Conservation (phyloP, 2,888 invertebrate species). For the Xanthorhoe spadicearia region DNA sequence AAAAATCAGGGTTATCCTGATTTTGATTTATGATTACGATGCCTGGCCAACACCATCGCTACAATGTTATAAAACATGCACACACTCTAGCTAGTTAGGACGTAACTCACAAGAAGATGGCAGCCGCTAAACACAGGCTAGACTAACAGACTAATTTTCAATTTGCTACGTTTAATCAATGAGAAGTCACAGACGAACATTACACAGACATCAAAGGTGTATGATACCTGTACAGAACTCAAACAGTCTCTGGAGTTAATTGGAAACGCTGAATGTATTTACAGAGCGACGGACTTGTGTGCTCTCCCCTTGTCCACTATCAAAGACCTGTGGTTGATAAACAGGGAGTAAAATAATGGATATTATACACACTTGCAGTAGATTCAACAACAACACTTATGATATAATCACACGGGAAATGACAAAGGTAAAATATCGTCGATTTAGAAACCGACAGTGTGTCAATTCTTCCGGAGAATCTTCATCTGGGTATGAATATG, state of each 20-base stretch:
- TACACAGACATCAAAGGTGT: conserved; percentile 69
- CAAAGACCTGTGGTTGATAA: conserved; percentile 56
- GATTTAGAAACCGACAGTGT: too few species aligned
- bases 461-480: too few species aligned
- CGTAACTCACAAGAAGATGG: too few species aligned
- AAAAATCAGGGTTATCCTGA: too few species aligned
- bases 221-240: conserved; percentile 70
- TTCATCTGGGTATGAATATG: too few species aligned
- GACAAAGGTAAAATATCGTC: too few species aligned
- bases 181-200: conserved; percentile 57
- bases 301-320: conserved; percentile 68
- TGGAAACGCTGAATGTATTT: conserved; percentile 75
- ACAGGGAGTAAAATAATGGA: conserved; percentile 18
- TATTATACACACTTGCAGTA: conserved; percentile 9
- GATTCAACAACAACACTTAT: background rate
- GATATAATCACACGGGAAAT: too few species aligned
- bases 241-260: conserved; percentile 75
- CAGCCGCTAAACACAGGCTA: conserved; percentile 6
- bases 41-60: too few species aligned
- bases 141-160: conserved; percentile 23
- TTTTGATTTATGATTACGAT: too few species aligned
- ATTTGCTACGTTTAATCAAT: conserved; percentile 36
- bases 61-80: too few species aligned
- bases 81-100: too few species aligned
- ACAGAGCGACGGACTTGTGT: conserved; percentile 70